Evolutionary conservation across 2,797 vertebrate species (phyloP), one percentile per base, ranked within the genome.

Genomic region (Luscinia luscinia): DNA sequence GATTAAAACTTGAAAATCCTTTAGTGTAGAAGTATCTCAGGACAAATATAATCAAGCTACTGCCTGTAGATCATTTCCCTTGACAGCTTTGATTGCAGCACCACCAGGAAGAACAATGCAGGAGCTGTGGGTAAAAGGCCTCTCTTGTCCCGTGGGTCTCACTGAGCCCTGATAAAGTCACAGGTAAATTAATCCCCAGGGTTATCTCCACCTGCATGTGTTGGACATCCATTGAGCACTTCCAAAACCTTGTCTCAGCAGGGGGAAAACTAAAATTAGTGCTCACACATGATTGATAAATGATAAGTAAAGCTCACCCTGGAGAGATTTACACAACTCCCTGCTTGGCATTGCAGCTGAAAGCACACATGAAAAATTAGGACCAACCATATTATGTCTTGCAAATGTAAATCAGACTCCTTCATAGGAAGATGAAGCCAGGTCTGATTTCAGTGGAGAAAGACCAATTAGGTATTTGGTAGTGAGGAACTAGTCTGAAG

Each of bases 1-100:
- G 95, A 94, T 95, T 93, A 94, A 95, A 96, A 96, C 81, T 51
- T 83, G 69, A 94, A 77, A 90, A 81, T 74, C 55, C 79, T 84
- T 89, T 75, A 61, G 64, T 36, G 12, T 3, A 79, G 19, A 75
- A 84, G 78, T 36, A 75, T 76, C 55, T 88, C 77, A 84, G 70
- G 64, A 81, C 85, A 93, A 90, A 87, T 49, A 84, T 54, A 87
- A 93, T 91, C 91, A 91, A 89, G 84, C 64, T 36, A 12, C 27
- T 62, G 80, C 82, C 48, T 17, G 64, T 82, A 84, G 49, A 81
- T 79, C 74, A 52, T 91, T 84, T 91, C 61, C n/a, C 66, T 73
- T 93, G 82, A 78, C 91, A 96, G 75, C 58, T 83, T 36, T 93
- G 88, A 89, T 93, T 89, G 84, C 62, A 70, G 58, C 63, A 76